Evolutionary conservation across 2,797 vertebrate genomes (phyloP).

Genomic region (Neosalanx taihuensis): DNA sequence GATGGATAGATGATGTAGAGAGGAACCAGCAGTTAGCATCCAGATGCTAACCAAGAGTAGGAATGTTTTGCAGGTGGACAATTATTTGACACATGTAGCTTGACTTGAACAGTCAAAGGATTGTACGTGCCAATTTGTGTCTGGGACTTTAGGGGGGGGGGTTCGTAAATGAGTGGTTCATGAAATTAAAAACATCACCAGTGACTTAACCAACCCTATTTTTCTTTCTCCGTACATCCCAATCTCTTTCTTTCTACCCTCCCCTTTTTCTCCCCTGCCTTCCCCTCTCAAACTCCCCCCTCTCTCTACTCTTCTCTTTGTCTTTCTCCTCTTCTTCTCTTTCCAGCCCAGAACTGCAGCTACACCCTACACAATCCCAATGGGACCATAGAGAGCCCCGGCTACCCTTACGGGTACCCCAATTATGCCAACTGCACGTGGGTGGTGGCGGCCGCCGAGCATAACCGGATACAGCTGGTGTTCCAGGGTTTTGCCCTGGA

Average conservation of each 20-base stretch:
- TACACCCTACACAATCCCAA: slow-evolving; percentile 89
- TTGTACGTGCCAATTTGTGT: neutral
- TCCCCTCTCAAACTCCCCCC: neutral
- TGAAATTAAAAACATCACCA: too few relatives aligned
- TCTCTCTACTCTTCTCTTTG: neutral
- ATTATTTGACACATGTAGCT: neutral
- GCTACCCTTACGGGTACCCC: slow-evolving; percentile 96
- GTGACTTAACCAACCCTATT: too few relatives aligned
- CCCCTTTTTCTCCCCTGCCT: neutral
- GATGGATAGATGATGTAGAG: neutral
- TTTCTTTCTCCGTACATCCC: neutral
- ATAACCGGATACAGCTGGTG: slow-evolving; percentile 96
- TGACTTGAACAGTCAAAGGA: neutral
- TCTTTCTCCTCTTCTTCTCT: slow-evolving; percentile 19
- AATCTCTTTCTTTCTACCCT: neutral
- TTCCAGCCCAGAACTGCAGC: slow-evolving; percentile 90
- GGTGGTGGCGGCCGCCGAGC: slow-evolving; percentile 90
- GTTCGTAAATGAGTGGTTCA: too few relatives aligned
- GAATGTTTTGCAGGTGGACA: too few relatives aligned
- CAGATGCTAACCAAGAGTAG: too few relatives aligned
- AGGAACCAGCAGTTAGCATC: neutral
- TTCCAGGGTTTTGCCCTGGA: slow-evolving; percentile 98
- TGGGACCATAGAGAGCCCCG: slow-evolving; percentile 95
- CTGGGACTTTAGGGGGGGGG: neutral
- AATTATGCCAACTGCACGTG: slow-evolving; percentile 99